Percentiles rank a stretch among this genome's conserved stretches.
phyloP scores from a whole-genome alignment of 2,113 vertebrate species.

The Solenodon paradoxus region DNA sequence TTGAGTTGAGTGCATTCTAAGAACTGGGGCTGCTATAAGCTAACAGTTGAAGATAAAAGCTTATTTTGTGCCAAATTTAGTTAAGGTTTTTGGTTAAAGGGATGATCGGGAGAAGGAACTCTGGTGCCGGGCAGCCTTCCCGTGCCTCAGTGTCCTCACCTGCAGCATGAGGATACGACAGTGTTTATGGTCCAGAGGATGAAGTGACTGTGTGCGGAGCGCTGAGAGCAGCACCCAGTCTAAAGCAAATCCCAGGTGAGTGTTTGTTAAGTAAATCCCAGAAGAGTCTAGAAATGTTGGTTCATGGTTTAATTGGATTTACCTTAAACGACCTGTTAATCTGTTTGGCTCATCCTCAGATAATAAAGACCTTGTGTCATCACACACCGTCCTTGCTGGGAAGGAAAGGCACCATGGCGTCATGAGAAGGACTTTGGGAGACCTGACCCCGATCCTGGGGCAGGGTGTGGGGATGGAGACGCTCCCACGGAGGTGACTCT shows the following conservation, averaged over 20 bases:
- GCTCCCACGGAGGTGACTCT: neutral
- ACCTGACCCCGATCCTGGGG: too few species aligned
- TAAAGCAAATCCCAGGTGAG: neutral
- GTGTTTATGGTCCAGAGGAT: too few species aligned
- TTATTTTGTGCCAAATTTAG: neutral
- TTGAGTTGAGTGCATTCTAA: neutral
- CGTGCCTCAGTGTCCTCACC: neutral
- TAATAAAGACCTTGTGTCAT: neutral
- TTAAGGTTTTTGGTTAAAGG: neutral
- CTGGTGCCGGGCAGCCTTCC: neutral
- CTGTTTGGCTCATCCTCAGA: neutral
- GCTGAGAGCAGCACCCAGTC: neutral
- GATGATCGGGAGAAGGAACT: neutral
- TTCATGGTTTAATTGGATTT: neutral
- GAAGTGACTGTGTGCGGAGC: accelerated
- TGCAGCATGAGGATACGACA: neutral
- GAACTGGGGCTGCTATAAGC: neutral
- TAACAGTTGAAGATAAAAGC: neutral
- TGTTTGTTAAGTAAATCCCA: neutral
- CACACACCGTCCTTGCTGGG: neutral
- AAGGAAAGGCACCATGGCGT: neutral
- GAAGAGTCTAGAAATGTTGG: neutral
- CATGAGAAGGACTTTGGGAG: neutral
- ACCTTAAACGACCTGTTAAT: neutral
- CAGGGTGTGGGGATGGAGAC: neutral